These are phyloP conservation scores for Apamea epomidion DNA, from an alignment of 2,888 invertebrate species.

Conservation along the genomic window DNA sequence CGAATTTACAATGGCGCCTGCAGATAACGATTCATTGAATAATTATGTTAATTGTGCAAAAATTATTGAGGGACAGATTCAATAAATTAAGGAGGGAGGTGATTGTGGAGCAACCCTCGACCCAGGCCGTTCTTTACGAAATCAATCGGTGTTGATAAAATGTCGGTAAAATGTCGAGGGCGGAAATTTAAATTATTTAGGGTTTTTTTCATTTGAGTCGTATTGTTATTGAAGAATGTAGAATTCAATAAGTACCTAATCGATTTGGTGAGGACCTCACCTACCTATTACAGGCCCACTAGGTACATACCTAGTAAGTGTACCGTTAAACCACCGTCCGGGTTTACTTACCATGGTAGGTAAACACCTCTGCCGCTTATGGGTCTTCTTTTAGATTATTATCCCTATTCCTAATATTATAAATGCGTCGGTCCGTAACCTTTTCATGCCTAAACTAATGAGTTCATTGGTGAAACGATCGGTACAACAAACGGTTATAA, in stretches of 20 bases:
- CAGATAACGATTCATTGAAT: slow-evolving; percentile 84
- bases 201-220: slow-evolving; percentile 1
- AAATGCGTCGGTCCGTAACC: not conserved
- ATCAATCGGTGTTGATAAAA: slow-evolving; percentile 68
- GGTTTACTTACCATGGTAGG: not conserved
- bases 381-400: not conserved
- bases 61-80: slow-evolving; percentile 77
- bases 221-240: not conserved
- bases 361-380: not conserved
- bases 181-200: slow-evolving; percentile 22
- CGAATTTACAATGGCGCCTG: slow-evolving; percentile 67
- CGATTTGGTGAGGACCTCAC: not conserved
- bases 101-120: slow-evolving; percentile 66
- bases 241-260: not conserved
- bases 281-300: not conserved
- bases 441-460: not conserved
- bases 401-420: not conserved
- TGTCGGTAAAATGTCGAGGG: slow-evolving; percentile 28
- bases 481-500: no score
- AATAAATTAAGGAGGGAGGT: slow-evolving; percentile 74
- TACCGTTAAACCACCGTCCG: no score
- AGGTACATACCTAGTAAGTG: no score
- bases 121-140: slow-evolving; percentile 48
- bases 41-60: slow-evolving; percentile 85
- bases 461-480: not conserved